These are phyloP conservation scores for Drosophila villosipedis DNA, from an alignment of 2,888 invertebrate genomes.

Conservation along the genomic window DNA sequence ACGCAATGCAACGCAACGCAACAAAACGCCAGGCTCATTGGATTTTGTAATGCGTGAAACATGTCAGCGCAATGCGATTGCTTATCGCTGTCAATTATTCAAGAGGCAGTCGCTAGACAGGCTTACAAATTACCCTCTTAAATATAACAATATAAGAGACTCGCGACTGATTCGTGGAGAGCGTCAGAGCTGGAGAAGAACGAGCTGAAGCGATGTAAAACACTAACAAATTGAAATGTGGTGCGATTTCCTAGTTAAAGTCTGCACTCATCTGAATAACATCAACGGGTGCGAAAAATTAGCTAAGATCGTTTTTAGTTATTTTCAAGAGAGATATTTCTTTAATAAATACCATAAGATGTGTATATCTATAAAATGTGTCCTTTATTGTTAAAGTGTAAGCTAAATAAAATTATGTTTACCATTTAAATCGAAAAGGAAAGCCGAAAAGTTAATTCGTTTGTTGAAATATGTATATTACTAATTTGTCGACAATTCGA, in stretches of 20 bases:
- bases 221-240: conserved; percentile 29
- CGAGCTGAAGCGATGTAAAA: not conserved
- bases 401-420: not conserved
- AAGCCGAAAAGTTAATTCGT: not conserved
- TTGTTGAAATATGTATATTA: not conserved
- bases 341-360: not conserved
- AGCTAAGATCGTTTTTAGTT: rapidly evolving
- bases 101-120: conserved; percentile 62
- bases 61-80: conserved; percentile 82
- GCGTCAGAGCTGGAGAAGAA: not conserved
- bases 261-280: not conserved
- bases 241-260: conserved; percentile 23
- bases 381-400: not conserved
- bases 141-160: conserved; percentile 72
- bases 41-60: conserved; percentile 83
- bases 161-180: conserved; percentile 23
- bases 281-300: not conserved
- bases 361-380: not conserved
- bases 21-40: conserved; percentile 44
- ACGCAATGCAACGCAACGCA: conserved; percentile 22
- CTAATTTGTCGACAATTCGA: not conserved
- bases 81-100: conserved; percentile 81
- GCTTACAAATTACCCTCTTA: conserved; percentile 79
- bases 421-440: not conserved
- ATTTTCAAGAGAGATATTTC: not conserved